Evolutionary conservation across 2,113 vertebrate species (phyloP), one percentile per base, ranked within the genome.

Genomic region (Anarhynchus alexandrinus): DNA sequence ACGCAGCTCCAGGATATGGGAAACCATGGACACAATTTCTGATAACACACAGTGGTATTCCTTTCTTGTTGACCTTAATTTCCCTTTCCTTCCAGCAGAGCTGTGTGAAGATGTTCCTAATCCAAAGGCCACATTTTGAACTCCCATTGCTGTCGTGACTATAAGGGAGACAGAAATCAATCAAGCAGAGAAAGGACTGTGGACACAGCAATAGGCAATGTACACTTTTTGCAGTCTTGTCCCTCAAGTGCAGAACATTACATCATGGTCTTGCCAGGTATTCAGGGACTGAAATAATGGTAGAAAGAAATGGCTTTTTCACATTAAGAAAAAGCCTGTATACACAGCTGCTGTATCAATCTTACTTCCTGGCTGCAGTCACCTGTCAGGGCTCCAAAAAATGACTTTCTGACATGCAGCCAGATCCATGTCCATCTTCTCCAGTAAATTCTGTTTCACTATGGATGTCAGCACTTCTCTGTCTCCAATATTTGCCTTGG

Each of bases 121-220:
- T 73, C 58, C 5, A 11, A 78, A 72, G 45, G 62, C 32, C 58
- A 25, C 6, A 36, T 92, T 96, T 67, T 95, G 90, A 96, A 90
- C 82, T 95, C 61, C 34, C 8, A 18, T 40, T 96, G 64, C 80
- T 97, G 91, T 95, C 23, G 13, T 92, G 88, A 66, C 81, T 49
- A 2, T n/a, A 57, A 94, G 34, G 82, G 84, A 92, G 90, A 82
- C 74, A 94, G 89, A 83, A 93, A 86, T 20, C 49, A 67, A n/a
- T 45, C 59, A 94, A 96, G 79, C 67, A 84, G 95, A 95, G 96
- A 88, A 96, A 96, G 96, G 93, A 93, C 20, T 40, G 40, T 38
- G 69, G 55, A 25, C 64, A 69, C n/a, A 61, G 62, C 55, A 64
- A 40, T 25, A 61, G 72, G 52, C 30, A 82, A 74, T 42, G 12